Evolutionary conservation across 2,888 invertebrate genomes (phyloP), one percentile per base, ranked within the genome.

Genomic region (Folsomia manolachei): DNA sequence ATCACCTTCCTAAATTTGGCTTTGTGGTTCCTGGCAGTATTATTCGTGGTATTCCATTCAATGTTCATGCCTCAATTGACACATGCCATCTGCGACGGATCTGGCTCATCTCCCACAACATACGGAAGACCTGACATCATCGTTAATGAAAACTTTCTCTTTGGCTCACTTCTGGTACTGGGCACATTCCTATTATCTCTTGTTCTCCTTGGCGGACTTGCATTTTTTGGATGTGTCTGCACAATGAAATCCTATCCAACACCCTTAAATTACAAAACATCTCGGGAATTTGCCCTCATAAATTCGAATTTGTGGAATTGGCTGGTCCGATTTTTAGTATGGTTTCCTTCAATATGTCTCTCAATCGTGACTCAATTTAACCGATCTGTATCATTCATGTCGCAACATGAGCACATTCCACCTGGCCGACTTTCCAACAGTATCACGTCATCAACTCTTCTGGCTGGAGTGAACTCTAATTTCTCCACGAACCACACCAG

Each of bases 21-120:
- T 2, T 85, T 90, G 14, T 90, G 90, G 88, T 72, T 84, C 1
- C 76, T 88, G 14, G 87, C 89, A 63, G 84, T 87, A 0, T 80
- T 84, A 1, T 84, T 87, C 2, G 88, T 90, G 0, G 87, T 86
- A 0, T 81, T 88, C 0, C 91, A 92, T 78, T 89, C 89, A 64
- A 86, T 86, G 56, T 82, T 87, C 26, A 86, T 86, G 79, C 80
- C 80, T 71, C 76, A 80, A 56, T 69, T 79, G 52, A 81, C 82
- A 76, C 82, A 78, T 76, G 77, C 80, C 27, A 78, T 77, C 65
- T 80, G 80, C 68, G 78, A n/a, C 56, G 39, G 14, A 4, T 4
- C 7, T 39, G 39, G 39, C 14, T 14, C 74, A 53, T 69, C 62
- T 25, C 66, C 70, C 19, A 2, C 23, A 21, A 53, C 61, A 24